Evolutionary conservation across 2,113 vertebrate genomes (phyloP).

Genomic region (Archilochus colubris): DNA sequence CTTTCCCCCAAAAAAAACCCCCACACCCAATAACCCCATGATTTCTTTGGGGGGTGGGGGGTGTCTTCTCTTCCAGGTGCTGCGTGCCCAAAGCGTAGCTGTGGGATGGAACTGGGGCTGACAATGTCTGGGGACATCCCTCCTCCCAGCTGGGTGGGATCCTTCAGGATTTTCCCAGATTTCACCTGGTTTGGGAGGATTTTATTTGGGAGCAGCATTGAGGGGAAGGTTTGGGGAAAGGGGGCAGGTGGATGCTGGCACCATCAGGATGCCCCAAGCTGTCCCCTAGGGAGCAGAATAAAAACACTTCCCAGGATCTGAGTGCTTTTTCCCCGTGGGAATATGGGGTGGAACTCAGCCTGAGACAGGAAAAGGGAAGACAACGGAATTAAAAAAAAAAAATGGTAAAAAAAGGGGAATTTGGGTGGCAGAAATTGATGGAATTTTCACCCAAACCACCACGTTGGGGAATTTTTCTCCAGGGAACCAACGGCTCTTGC

Average conservation of each 20-base stretch:
- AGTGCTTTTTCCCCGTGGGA: background rate
- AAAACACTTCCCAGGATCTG: fast-evolving
- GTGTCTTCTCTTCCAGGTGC: background rate
- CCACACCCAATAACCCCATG: background rate
- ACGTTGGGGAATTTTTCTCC: background rate
- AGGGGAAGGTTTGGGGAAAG: fast-evolving
- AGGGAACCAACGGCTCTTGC: background rate
- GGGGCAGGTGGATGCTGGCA: background rate
- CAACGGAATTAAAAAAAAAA: background rate
- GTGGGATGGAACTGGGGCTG: fast-evolving
- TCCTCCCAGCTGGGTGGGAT: fast-evolving
- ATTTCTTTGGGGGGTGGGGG: background rate
- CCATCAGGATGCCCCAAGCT: fast-evolving
- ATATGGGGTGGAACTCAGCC: background rate
- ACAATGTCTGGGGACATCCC: fast-evolving
- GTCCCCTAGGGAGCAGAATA: background rate
- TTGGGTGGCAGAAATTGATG: background rate
- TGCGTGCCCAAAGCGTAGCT: background rate
- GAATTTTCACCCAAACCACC: background rate
- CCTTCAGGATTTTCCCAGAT: background rate
- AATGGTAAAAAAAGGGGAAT: background rate
- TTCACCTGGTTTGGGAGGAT: background rate
- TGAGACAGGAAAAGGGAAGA: background rate
- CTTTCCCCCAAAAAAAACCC: background rate
- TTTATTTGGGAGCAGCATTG: background rate